Evolutionary conservation across 2,113 vertebrate genomes (phyloP), one percentile per base, ranked within the genome.

Genomic region (Hippoglossus stenolepis): DNA sequence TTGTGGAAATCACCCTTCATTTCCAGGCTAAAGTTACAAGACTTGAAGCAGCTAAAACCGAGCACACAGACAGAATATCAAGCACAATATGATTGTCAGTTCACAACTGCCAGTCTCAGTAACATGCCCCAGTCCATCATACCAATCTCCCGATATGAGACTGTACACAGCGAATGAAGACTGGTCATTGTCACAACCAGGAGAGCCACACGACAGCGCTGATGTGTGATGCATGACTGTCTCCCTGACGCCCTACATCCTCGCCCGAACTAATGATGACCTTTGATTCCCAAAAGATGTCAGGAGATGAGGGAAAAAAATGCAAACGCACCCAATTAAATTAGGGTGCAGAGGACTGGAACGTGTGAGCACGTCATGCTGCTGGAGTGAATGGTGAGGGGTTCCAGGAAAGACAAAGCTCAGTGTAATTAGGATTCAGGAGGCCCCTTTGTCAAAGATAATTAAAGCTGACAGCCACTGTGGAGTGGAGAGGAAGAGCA

Each of bases 391-490:
- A 85, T 76, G 74, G 85, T 73, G 89, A 90, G 84, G 83, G 78
- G 79, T 85, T 86, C 67, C 84, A 82, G 85, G 79, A 89, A 82
- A 89, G 89, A 91, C 88, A 89, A 79, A 81, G 79, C 84, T 81
- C 69, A 0, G 75, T 83, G 68, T 91, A 91, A 93, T 93, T 91
- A 91, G 88, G 88, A 92, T 92, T 91, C 88, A 86, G 80, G 82
- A 86, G 73, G 80, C 81, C 82, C 90, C 90, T 85, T 93, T 91
- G 90, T 93, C 84, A 89, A 83, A 89, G 86, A 83, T 93, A 92
- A 93, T 93, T 91, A 90, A 92, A 92, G 84, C 83, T 92, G 92
- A 93, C 92, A 93, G 90, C 89, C 77, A 88, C 89, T 84, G 88
- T 77, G 85, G 81, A 88, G 66, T 23, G 5, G 71, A 79, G 81